phyloP scores from a whole-genome alignment of 92 coral and sea anemone genomes.

The Scolanthus callimorphus region DNA sequence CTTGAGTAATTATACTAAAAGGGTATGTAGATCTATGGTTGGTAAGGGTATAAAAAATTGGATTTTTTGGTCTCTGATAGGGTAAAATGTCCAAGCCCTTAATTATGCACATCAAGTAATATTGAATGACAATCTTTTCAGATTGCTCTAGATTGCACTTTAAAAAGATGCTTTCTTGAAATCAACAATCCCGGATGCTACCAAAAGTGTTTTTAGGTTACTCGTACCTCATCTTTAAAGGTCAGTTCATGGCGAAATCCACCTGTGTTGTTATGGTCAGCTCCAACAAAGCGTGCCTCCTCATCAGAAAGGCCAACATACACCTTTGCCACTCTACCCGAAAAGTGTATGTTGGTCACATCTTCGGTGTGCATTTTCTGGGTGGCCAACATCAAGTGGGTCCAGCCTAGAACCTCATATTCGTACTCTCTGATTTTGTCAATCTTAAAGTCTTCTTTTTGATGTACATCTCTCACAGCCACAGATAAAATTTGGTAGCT shows the following conservation, averaged over 20 bases:
- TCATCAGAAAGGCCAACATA: conserved; percentile 44
- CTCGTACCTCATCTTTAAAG: conserved; percentile 44
- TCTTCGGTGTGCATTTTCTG: conserved; percentile 12
- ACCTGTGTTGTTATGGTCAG: conserved; percentile 45
- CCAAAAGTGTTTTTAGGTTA: neutral
- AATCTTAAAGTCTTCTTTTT: neutral
- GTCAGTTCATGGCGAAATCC: conserved; percentile 44
- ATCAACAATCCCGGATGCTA: too few species aligned
- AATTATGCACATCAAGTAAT: too few species aligned
- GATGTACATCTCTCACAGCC: neutral
- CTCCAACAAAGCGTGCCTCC: conserved; percentile 53
- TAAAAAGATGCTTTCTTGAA: too few species aligned
- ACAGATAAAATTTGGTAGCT: neutral
- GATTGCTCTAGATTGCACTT: too few species aligned
- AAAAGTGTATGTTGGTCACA: conserved; percentile 1
- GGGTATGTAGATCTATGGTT: too few species aligned
- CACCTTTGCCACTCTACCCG: conserved; percentile 27
- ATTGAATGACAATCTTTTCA: too few species aligned
- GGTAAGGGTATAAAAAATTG: neutral
- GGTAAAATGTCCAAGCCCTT: too few species aligned
- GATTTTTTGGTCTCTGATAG: neutral
- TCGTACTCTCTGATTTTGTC: neutral
- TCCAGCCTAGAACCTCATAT: conserved; percentile 1
- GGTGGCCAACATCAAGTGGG: conserved; percentile 23
- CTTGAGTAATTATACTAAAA: too few species aligned